Evolutionary conservation across 2,888 invertebrate species (phyloP).

Genomic region (Tholera decimalis): DNA sequence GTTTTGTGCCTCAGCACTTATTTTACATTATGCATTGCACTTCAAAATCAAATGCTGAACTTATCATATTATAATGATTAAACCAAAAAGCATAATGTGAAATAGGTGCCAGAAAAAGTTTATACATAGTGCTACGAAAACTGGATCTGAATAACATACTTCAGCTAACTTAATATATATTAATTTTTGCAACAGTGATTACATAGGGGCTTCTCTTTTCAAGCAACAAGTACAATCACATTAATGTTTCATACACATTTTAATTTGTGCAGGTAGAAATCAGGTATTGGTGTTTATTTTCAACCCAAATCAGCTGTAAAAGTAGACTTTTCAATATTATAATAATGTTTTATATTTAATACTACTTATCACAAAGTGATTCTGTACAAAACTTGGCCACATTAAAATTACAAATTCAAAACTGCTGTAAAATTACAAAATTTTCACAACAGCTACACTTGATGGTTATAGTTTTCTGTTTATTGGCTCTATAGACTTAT

Average conservation of each 20-base stretch:
- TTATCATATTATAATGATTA: slow-evolving; percentile 5
- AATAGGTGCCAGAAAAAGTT: slow-evolving; percentile 45
- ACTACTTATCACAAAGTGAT: slow-evolving; percentile 75
- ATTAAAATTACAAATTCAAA: slow-evolving; percentile 60
- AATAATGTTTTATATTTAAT: slow-evolving; percentile 66
- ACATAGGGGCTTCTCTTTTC: slow-evolving; percentile 38
- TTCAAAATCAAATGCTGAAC: slow-evolving; percentile 26
- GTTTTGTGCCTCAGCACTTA: slow-evolving; percentile 50
- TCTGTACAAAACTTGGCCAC: slow-evolving; percentile 76
- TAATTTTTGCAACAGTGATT: slow-evolving; percentile 60
- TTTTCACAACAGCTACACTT: slow-evolving; percentile 55
- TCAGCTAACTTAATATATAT: slow-evolving; percentile 50
- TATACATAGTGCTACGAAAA: slow-evolving; percentile 54
- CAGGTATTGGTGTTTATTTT: slow-evolving; percentile 61
- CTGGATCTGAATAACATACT: slow-evolving; percentile 53
- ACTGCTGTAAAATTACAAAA: slow-evolving; percentile 66
- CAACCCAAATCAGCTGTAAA: slow-evolving; percentile 56
- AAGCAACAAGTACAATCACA: slow-evolving; percentile 59
- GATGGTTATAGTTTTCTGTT: slow-evolving; percentile 36
- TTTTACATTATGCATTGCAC: slow-evolving; percentile 51
- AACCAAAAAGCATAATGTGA: slow-evolving; percentile 42
- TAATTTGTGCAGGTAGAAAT: slow-evolving; percentile 56
- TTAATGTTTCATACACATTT: slow-evolving; percentile 45
- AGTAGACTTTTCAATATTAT: slow-evolving; percentile 71
- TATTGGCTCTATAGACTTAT: slow-evolving; percentile 46